Base-by-base conservation (phyloP, 2,113 vertebrate genomes). In the Pyxicephalus adspersus region DNA sequence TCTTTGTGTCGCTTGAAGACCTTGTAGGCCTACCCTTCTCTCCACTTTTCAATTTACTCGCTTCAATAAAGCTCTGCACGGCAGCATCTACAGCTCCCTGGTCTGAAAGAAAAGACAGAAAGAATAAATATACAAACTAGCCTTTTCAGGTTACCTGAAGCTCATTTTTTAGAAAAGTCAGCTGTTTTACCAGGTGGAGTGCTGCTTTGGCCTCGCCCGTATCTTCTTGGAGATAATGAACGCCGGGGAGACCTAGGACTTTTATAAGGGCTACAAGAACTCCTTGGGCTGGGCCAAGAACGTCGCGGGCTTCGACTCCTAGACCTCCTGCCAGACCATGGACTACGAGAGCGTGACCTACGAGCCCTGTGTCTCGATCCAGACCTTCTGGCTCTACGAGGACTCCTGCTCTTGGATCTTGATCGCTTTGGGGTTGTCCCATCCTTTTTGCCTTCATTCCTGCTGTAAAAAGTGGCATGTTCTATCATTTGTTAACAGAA, bases 151-250 rank as follows among this genome's bases (percentile, higher is more conserved):
- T n/a, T n/a, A n/a, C n/a, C n/a, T n/a, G n/a, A n/a, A n/a, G n/a
- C n/a, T n/a, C n/a, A n/a, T n/a, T n/a, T n/a, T n/a, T 18, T 22
- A 1, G 29, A 25, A 38, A 3, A 13, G 13, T 1, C n/a, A 58
- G 4, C 17, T n/a, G n/a, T 9, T n/a, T 57, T 86, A 95, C 94
- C 92, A 88, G 92, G 88, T 6, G 93, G 94, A 73, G 84, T 90
- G n/a, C 80, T 84, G n/a, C 78, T 87, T 70, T 89, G 88, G 8
- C 93, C 92, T 18, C 83, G 81, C 16, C 86, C 82, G 0, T 84
- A 77, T 29, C 90, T 81, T 66, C 87, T 87, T 0, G 92, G 90
- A 3, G 91, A 92, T 19, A 87, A 84, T 1, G 92, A 92, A 23
- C 92, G 84, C 4, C 18, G 75, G 2, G 75, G 75, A 52, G 82